Base-by-base conservation (phyloP, 2,888 invertebrate genomes). In the Drosophila diplacantha region DNA sequence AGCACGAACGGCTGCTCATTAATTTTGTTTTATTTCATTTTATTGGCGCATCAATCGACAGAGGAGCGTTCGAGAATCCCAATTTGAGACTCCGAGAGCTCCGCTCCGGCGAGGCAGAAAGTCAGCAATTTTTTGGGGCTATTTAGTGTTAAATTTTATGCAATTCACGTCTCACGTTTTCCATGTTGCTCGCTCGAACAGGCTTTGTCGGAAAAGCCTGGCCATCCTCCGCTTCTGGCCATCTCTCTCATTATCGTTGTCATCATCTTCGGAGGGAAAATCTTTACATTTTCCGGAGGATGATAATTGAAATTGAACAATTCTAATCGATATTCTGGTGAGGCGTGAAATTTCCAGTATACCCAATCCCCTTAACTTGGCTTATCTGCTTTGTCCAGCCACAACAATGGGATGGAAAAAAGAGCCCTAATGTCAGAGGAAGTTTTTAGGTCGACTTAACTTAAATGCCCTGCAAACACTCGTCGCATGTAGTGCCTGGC, bases 21-120 rank as follows among this genome's bases (percentile, higher is more conserved):
- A 81, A 80, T 80, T 80, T 79, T 79, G 79, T 81, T 79, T 81
- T 78, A 78, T 75, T 78, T 81, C 70, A 73, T 81, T 79, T 78
- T 61, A 66, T 71, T 73, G 73, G 71, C 63, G 68, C 73, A 71
- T 73, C 81, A 74, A 74, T 69, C 73, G 75, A 52, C 50, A 55
- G 66, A 67, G 58, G 64, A 70, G 72, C 75, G 68, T 60, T 61
- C 50, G 54, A 57, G 63, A 57, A 71, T 68, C 68, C 55, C 66
- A 61, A 68, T 58, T 51, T 59, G 56, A 47, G 35, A 29, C 22
- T 53, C 51, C 22, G 16, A 22, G 22, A 9, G 18, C 41, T n/a
- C 38, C 37, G 35, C 35, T 49, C 14, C 20, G 14, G 12, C 20
- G 38, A 16, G 22, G 62, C 57, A 46, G 58, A 65, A 63, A 66